Base-by-base conservation (phyloP, 64 coral and sea anemone species). In the Pachyseris speciosa region DNA sequence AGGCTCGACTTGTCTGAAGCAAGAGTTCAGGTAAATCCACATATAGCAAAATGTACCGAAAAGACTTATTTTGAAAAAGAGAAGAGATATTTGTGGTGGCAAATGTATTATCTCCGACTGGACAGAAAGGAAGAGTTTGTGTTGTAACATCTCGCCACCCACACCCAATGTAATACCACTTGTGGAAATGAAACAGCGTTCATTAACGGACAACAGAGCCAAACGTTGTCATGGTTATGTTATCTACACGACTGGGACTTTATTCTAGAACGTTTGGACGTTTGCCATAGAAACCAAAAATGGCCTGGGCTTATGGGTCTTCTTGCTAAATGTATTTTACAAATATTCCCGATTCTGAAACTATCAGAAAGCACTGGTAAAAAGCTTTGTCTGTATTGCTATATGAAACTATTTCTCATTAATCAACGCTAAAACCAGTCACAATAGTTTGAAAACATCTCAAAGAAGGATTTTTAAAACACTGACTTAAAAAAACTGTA, bases 1-100 rank as follows among this genome's bases (percentile, higher is more conserved):
- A 69, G 97, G 5, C 42, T 95, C 20, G 97, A 94, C 78, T 73
- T 99, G 22, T 95, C 93, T 71, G 97, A 99, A 64, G 97, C 97
- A 11, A 87, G 97, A 80, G 97, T 99, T 2, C 97, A 99, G 94
- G 97, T 99, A 72, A 40, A n/a, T 71, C 2, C 33, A 71, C 22
- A 71, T 8, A 34, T 67, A 33, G 28, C 19, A 39, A n/a, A 67
- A 40, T 24, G 27, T 24, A 64, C n/a, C 6, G 53, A 20, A n/a
- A 5, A 34, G 15, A 71, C 32, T 5, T 19, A 1, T 7, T 71
- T 71, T 33, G 13, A 13, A 29, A 34, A 47, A 0, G 0, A 47
- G 1, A 1, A 47, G 13, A 9, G 44, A 47, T 7, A 47, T 47
- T 13, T 28, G n/a, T 16, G 11, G 12, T 13, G 30, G 2, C 8